phyloP scores from a whole-genome alignment of 2,888 invertebrate species.

The Crematogaster levior region DNA sequence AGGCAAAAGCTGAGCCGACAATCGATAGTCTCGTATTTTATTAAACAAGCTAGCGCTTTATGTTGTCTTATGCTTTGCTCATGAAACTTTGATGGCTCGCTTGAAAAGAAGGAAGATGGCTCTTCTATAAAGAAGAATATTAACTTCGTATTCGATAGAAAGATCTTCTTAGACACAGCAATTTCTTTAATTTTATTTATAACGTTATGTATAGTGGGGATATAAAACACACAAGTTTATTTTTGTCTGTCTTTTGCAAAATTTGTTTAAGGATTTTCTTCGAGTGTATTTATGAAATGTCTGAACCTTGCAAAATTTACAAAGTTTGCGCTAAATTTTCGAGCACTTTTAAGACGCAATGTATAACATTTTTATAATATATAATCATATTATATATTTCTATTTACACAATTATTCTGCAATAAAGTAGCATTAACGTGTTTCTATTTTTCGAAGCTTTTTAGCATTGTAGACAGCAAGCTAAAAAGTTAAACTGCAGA shows the following conservation, averaged over 20 bases:
- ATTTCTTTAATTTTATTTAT: neutral
- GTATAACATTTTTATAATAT: no score
- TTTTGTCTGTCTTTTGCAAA: neutral
- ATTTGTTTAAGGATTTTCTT: neutral
- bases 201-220: neutral
- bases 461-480: neutral
- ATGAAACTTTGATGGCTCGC: conserved; percentile 33
- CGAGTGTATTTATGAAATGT: neutral
- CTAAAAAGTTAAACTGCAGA: conserved; percentile 4
- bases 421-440: neutral
- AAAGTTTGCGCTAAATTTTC: neutral
- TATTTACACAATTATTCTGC: neutral
- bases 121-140: conserved; percentile 31
- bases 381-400: no score
- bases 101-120: conserved; percentile 6
- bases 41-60: conserved; percentile 19
- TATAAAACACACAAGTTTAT: conserved; percentile 12
- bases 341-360: neutral
- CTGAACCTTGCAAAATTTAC: neutral
- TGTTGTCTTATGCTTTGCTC: conserved; percentile 30
- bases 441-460: neutral
- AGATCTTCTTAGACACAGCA: neutral
- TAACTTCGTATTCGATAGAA: conserved; percentile 1
- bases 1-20: conserved; percentile 7
- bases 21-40: conserved; percentile 47